Percentiles rank a stretch among this genome's conserved stretches.
phyloP scores from a whole-genome alignment of 2,113 vertebrate species.

The Amphilophus citrinellus region DNA sequence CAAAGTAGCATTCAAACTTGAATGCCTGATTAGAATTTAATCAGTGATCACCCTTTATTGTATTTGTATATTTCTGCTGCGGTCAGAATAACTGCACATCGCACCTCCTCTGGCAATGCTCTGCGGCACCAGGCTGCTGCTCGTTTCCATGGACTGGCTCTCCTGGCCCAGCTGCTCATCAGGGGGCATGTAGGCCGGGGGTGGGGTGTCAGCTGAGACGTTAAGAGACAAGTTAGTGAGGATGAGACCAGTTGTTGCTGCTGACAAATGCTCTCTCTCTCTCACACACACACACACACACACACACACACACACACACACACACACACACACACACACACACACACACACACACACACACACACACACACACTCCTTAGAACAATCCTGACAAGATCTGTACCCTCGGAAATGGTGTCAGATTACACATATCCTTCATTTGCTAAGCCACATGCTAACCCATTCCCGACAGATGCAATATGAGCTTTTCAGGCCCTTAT shows the following conservation, averaged over 20 bases:
- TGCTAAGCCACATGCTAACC: conserved; percentile 62
- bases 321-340: background rate
- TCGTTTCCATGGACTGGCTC: conserved; percentile 95
- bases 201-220: conserved; percentile 94
- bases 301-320: background rate
- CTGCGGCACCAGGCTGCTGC: conserved; percentile 90
- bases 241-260: conserved; percentile 66
- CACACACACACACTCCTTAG: conserved; percentile 34
- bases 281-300: conserved; percentile 2
- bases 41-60: too few relatives aligned
- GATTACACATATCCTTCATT: conserved; percentile 71
- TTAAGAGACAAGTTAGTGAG: conserved; percentile 59
- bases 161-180: conserved; percentile 96
- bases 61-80: background rate
- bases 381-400: conserved; percentile 63
- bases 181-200: conserved; percentile 97
- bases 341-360: conserved; percentile 5
- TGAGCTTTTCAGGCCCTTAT: conserved; percentile 38
- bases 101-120: conserved; percentile 93
- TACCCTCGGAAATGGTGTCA: conserved; percentile 68
- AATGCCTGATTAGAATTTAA: too few relatives aligned
- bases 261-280: conserved; percentile 61
- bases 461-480: conserved; percentile 63
- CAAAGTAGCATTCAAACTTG: too few relatives aligned
- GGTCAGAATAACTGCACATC: background rate